Percentiles rank a stretch among this genome's conserved stretches.
Evolutionary conservation across 2,113 vertebrate genomes (phyloP).

Genomic region (Xiphophorus maculatus): DNA sequence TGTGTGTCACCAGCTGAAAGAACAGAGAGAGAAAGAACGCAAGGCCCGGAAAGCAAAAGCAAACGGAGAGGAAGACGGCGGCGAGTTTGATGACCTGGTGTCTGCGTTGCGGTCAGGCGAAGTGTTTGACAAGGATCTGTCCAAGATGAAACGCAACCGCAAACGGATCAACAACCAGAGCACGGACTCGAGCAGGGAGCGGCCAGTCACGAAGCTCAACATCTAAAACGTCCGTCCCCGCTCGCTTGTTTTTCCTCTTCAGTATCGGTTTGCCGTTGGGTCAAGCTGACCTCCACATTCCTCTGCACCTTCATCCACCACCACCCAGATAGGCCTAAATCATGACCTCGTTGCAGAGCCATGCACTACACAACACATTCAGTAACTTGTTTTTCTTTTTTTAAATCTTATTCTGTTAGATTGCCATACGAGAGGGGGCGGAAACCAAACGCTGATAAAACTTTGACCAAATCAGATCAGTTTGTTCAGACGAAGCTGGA

Average conservation of each 20-base stretch:
- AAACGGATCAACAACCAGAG: slow-evolving; percentile 91
- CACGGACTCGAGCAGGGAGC: slow-evolving; percentile 88
- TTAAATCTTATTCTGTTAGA: slow-evolving; percentile 32
- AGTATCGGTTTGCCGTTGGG: slow-evolving; percentile 22
- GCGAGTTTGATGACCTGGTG: slow-evolving; percentile 97
- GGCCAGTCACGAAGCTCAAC: slow-evolving; percentile 96
- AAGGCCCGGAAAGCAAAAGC: slow-evolving; percentile 93
- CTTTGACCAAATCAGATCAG: slow-evolving; percentile 51
- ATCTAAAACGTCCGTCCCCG: slow-evolving; percentile 76
- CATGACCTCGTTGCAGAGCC: slow-evolving; percentile 36
- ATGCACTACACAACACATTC: slow-evolving; percentile 34
- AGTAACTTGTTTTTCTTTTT: background rate
- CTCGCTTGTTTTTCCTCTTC: background rate
- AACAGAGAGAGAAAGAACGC: slow-evolving; percentile 93
- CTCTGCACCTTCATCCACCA: slow-evolving; percentile 41
- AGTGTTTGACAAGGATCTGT: slow-evolving; percentile 98
- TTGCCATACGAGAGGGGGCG: slow-evolving; percentile 31
- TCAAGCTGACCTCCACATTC: slow-evolving; percentile 63
- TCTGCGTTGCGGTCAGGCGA: slow-evolving; percentile 95
- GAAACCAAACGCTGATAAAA: slow-evolving; percentile 57
- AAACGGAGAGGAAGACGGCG: slow-evolving; percentile 92
- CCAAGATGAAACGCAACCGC: slow-evolving; percentile 97
- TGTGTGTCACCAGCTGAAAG: slow-evolving; percentile 85
- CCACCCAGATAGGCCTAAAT: slow-evolving; percentile 42
- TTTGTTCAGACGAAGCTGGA: slow-evolving; percentile 12